Base-by-base conservation (phyloP, 2,113 vertebrate genomes). In the Lycaon pictus region DNA sequence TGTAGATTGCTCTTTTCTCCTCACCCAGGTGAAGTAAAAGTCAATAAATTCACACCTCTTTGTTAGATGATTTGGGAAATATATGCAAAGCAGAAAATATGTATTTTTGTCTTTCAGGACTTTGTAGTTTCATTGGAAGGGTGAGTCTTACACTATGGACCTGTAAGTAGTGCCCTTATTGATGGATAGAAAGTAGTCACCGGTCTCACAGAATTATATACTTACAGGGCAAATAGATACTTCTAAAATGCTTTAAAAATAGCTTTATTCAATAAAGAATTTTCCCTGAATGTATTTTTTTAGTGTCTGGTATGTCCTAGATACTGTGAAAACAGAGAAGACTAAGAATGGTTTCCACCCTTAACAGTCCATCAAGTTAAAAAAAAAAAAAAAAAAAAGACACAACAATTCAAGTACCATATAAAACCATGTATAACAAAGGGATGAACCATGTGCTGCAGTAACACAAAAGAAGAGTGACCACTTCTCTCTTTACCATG, bases 211-310 rank as follows among this genome's bases (percentile, higher is more conserved):
- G 60, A 96, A 88, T 48, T 60, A 72, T 48, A 65, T 37, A 81
- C 72, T 89, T 85, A 67, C 2, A 74, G 43, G 80, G 37, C 25
- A 96, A 97, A 94, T 62, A 32, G 48, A 48, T 93, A 85, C 55
- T 88, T 84, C 86, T 92, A 92, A 96, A 96, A 87, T 80, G 72
- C 53, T 93, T 87, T 93, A 32, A 90, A 97, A 98, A 89, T n/a
- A 77, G 51, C 62, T 92, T 82, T 35, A 82, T 93, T 82, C 91
- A 93, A 96, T 62, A 88, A 71, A 94, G 48, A 11, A n/a, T 32
- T 97, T 80, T 35, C 51, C 43, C 22, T 55, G 23, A 4, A 20
- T 79, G 53, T 77, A n/a, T n/a, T 82, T 80, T 90, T 86, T 96
- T 25, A 84, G 80, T 72, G 22, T 55, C 83, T 90, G 53, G 12